Evolutionary conservation across 2,113 vertebrate genomes (phyloP).

Genomic region (Rana temporaria): DNA sequence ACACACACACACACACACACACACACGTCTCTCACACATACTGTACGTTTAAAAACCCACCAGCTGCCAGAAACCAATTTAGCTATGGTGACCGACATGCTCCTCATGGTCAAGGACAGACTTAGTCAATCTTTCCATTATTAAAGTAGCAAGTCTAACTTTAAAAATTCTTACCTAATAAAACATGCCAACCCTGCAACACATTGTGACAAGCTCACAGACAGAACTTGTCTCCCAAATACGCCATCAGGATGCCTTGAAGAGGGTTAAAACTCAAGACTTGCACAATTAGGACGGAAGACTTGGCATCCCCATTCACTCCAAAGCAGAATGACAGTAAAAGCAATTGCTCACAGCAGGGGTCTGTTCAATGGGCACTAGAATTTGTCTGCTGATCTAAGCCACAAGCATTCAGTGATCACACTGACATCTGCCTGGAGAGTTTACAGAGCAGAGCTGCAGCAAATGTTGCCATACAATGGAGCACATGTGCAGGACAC

Average conservation of each 20-base stretch:
- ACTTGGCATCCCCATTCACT: background rate
- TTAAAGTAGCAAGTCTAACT: background rate
- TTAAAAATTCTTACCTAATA: background rate
- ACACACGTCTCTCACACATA: background rate
- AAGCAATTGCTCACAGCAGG: slow-evolving; percentile 9
- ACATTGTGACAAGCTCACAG: background rate
- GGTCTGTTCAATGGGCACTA: background rate
- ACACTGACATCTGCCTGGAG: background rate
- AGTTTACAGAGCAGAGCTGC: background rate
- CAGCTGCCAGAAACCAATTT: background rate
- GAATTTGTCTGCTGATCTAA: background rate
- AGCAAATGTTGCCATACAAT: background rate
- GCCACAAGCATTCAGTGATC: background rate
- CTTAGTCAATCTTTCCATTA: background rate
- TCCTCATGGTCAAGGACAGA: background rate
- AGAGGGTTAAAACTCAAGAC: background rate
- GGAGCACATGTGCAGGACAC: background rate
- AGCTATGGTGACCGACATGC: background rate
- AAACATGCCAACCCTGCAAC: background rate
- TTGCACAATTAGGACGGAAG: background rate
- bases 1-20: background rate
- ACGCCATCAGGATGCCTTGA: background rate
- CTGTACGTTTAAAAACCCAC: background rate
- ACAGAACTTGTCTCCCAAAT: too few species aligned
- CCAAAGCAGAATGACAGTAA: background rate